Evolutionary conservation across 2,113 vertebrate genomes (phyloP).

Genomic region (Dasyurus viverrinus): DNA sequence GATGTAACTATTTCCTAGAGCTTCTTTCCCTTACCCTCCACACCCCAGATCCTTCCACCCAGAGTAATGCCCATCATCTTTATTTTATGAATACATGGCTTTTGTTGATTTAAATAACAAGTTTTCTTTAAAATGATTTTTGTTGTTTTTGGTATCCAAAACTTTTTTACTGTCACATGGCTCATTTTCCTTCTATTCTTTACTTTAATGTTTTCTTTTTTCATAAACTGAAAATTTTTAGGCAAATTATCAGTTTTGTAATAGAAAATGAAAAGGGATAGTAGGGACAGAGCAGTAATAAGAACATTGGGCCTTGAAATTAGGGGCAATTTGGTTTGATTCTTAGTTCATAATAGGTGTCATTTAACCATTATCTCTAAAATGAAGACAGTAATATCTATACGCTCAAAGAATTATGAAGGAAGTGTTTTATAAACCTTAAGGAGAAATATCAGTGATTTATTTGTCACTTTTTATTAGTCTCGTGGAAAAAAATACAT

Average conservation of each 20-base stretch:
- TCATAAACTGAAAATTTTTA: slow-evolving; percentile 44
- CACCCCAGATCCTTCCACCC: no score
- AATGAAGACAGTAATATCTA: neutral
- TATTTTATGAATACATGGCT: slow-evolving; percentile 57
- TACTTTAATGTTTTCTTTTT: neutral
- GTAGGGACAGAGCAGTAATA: neutral
- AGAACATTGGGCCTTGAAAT: neutral
- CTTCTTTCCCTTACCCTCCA: no score
- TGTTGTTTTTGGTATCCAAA: slow-evolving; percentile 62
- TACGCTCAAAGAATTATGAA: neutral
- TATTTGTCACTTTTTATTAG: neutral
- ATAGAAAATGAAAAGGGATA: neutral
- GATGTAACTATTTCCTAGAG: no score
- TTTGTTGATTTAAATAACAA: slow-evolving; percentile 55
- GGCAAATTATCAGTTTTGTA: slow-evolving; percentile 41
- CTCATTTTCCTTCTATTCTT: slow-evolving; percentile 39
- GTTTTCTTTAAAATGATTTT: slow-evolving; percentile 55
- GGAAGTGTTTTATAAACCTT: neutral
- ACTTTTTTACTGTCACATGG: slow-evolving; percentile 11
- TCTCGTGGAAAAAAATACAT: neutral
- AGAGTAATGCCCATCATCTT: slow-evolving; percentile 23
- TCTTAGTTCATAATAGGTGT: neutral
- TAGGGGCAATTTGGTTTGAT: neutral
- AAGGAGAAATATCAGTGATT: neutral
- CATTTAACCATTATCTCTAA: neutral